Evolutionary conservation across 2,888 invertebrate genomes (phyloP), one percentile per base, ranked within the genome.

Genomic region (Lepidocyrtinus sp.): DNA sequence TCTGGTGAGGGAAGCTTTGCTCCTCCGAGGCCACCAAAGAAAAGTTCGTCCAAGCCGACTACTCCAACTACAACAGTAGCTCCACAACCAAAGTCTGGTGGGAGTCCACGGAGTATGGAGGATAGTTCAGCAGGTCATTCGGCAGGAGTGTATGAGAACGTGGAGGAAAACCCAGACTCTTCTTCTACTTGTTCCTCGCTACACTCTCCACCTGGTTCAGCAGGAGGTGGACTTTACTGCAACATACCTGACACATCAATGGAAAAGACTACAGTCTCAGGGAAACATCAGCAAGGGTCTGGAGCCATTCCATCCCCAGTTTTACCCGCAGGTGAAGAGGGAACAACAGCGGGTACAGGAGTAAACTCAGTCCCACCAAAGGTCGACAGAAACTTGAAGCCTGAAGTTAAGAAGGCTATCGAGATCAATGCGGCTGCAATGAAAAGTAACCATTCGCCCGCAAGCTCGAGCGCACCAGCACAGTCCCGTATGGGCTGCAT

Each of bases 21-120:
- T 12, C 86, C 87, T 25, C 87, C 87, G 1, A 80, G 85, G 59
- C 86, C 85, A 36, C 87, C 86, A 1, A 85, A 85, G 71, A 86
- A 85, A 69, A 80, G 46, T 45, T 81, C 82, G 15, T 80, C 79
- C 1, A 75, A 75, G 36, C 77, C 83, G 61, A 76, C 83, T 5
- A 71, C 79, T 26, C 67, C 77, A 1, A 75, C 72, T 1, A 24
- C 79, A 36, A 45, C 50, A 22, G n/a, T 21, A 15, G 15, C 69
- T 36, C 17, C 64, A n/a, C 79, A 73, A 26, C 25, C 61, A 17
- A 76, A 68, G n/a, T 17, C 72, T 0, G 70, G 67, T 19, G 46
- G 59, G 21, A 67, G 75, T 46, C 72, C 71, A 46, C 61, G 64
- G 46, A 68, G 73, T 46, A 69, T 70, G 1, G 76, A 74, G 2